phyloP scores from a whole-genome alignment of 2,888 invertebrate species.

The Unio delphinus region DNA sequence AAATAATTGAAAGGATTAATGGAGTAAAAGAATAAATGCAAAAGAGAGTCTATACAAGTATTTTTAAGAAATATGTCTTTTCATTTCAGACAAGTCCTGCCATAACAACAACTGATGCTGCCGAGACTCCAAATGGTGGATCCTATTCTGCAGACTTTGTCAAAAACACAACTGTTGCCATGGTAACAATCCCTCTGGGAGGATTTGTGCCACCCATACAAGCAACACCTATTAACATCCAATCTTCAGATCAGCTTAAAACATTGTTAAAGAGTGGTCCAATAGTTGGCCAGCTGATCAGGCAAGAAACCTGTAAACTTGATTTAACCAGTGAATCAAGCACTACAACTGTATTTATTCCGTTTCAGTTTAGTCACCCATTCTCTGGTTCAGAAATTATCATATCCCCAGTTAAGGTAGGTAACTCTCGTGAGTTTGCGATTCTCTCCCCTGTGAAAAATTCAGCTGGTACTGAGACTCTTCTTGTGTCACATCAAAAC shows the following conservation, averaged over 20 bases:
- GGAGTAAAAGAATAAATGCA: too few species aligned
- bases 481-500: too few species aligned
- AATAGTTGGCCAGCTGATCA: constrained; percentile 56
- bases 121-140: too few species aligned
- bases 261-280: constrained; percentile 38
- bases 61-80: too few species aligned
- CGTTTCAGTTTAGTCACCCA: constrained; percentile 63
- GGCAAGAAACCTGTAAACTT: constrained; percentile 21
- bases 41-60: too few species aligned
- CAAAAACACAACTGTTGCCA: neutral
- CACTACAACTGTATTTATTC: constrained; percentile 26
- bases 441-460: neutral
- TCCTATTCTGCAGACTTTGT: neutral
- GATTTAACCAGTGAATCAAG: constrained; percentile 11
- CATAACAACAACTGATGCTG: neutral
- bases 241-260: neutral
- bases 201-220: constrained; percentile 35
- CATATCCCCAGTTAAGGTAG: neutral
- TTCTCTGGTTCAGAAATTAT: constrained; percentile 29
- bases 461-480: neutral
- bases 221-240: neutral
- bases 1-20: too few species aligned
- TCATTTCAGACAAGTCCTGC: too few species aligned
- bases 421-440: neutral
- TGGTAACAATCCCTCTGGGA: constrained; percentile 28